phyloP scores from a whole-genome alignment of 2,888 invertebrate species.

The Polymixis lichenea region DNA sequence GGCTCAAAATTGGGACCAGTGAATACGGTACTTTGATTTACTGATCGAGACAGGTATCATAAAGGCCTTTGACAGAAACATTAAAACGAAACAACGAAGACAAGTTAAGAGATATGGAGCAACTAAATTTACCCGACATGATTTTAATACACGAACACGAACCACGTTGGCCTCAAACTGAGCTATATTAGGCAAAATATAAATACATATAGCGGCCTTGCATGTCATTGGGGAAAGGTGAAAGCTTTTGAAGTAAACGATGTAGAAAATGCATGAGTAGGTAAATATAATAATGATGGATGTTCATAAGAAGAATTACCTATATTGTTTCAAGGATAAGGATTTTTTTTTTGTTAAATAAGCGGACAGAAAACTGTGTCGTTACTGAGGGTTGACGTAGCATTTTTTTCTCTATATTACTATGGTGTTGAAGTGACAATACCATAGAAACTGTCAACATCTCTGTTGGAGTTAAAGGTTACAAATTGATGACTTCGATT shows the following conservation, averaged over 20 bases:
- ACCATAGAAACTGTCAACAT: too few species aligned
- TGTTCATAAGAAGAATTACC: slow-evolving; percentile 8
- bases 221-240: slow-evolving; percentile 23
- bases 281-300: slow-evolving; percentile 46
- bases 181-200: slow-evolving; percentile 31
- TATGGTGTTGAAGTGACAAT: too few species aligned
- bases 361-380: not conserved
- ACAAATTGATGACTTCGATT: too few species aligned
- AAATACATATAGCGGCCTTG: slow-evolving; percentile 41
- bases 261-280: slow-evolving; percentile 31
- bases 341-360: not conserved
- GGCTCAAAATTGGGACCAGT: too few species aligned
- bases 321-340: slow-evolving; percentile 14
- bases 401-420: too few species aligned
- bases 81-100: slow-evolving; percentile 4
- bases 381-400: not conserved
- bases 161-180: slow-evolving; percentile 4
- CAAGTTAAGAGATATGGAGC: slow-evolving; percentile 13
- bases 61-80: not conserved
- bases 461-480: too few species aligned
- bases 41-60: not conserved
- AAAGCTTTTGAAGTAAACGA: slow-evolving; percentile 42
- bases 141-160: slow-evolving; percentile 41
- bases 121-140: slow-evolving; percentile 12
- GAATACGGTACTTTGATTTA: not conserved